Percentiles rank a stretch among this genome's conserved stretches.
Evolutionary conservation across 2,888 invertebrate genomes (phyloP).

Genomic region (Mylabris sibirica): DNA sequence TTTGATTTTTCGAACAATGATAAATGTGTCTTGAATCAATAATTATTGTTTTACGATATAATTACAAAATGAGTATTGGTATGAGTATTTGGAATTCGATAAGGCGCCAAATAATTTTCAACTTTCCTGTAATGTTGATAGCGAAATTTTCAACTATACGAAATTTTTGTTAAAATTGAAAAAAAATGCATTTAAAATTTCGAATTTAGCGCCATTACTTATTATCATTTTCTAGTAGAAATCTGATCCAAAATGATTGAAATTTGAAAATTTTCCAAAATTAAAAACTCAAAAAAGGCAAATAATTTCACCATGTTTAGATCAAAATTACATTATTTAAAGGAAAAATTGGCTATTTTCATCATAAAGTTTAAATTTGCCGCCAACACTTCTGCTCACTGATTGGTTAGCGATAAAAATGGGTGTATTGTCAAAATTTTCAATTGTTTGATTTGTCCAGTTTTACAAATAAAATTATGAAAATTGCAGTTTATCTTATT

Average conservation of each 20-base stretch:
- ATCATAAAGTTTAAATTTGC: background rate
- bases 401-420: background rate
- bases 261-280: no score
- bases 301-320: no score
- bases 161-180: background rate
- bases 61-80: background rate
- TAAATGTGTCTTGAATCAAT: background rate
- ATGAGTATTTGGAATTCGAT: no score
- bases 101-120: background rate
- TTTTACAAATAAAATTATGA: no score
- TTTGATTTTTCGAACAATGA: slow-evolving; percentile 10
- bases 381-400: background rate
- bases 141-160: background rate
- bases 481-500: no score
- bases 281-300: no score
- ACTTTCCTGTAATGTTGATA: background rate
- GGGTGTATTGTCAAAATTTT: background rate
- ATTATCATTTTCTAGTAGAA: background rate
- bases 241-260: no score
- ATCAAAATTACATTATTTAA: no score
- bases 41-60: background rate
- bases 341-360: background rate
- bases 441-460: background rate
- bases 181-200: no score
- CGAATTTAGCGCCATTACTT: background rate